Evolutionary conservation across 2,113 vertebrate species (phyloP).

Genomic region (Petroica traversi): DNA sequence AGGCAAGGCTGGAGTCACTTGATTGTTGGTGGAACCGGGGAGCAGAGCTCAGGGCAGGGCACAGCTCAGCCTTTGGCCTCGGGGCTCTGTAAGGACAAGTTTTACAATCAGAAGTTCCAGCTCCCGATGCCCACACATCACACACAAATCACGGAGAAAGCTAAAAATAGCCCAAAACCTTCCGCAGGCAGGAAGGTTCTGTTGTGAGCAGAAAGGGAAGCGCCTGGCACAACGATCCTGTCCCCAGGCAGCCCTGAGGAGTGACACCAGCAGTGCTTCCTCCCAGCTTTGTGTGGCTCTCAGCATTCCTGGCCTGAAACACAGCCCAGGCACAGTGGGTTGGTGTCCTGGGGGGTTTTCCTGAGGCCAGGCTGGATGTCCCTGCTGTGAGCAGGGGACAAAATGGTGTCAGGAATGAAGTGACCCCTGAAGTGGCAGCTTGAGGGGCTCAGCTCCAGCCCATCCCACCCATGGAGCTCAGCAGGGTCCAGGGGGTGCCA

Average conservation of each 20-base stretch:
- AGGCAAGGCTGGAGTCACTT: background rate
- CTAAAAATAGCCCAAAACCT: background rate
- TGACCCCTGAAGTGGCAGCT: background rate
- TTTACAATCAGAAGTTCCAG: background rate
- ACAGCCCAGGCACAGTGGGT: fast-evolving
- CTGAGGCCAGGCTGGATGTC: background rate
- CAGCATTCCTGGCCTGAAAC: background rate
- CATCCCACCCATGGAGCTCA: background rate
- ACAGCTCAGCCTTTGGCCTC: background rate
- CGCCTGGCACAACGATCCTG: fast-evolving
- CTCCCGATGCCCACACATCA: background rate
- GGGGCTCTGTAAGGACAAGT: background rate
- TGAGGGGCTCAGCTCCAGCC: background rate
- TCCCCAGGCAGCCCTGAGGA: background rate
- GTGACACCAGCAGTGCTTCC: fast-evolving
- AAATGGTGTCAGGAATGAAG: background rate
- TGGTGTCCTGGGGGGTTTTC: fast-evolving
- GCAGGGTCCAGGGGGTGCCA: fast-evolving
- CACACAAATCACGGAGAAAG: background rate
- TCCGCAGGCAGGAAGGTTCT: background rate
- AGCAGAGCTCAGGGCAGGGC: background rate
- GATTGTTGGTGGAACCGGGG: background rate
- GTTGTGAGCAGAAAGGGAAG: background rate
- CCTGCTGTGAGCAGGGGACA: fast-evolving
- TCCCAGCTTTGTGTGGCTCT: background rate